These are phyloP conservation scores for Agrochola lota DNA, from an alignment of 2,888 invertebrate genomes.

Conservation along the genomic window DNA sequence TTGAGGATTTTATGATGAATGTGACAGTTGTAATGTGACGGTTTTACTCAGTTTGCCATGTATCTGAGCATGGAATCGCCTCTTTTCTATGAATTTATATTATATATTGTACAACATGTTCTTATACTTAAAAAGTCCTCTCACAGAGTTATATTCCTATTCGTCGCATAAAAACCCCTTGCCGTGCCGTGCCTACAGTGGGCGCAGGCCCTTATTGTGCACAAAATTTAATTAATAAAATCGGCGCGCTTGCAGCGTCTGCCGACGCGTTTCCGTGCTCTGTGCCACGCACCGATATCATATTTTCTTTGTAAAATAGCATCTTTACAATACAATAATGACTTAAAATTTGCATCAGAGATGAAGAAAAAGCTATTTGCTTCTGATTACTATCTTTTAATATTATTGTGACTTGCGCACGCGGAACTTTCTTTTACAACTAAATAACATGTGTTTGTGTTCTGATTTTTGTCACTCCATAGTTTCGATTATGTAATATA, in stretches of 20 bases:
- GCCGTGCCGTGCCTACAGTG: neutral
- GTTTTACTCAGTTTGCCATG: neutral
- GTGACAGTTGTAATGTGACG: neutral
- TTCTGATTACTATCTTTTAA: neutral
- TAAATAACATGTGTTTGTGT: neutral
- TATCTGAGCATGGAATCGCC: neutral
- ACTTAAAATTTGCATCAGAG: neutral
- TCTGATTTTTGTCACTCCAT: neutral
- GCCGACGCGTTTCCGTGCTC: neutral
- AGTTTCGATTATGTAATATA: neutral
- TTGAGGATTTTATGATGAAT: neutral
- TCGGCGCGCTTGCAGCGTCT: neutral
- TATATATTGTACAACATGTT: neutral
- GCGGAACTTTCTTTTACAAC: neutral
- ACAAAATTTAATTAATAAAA: neutral
- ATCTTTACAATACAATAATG: neutral
- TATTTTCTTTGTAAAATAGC: neutral
- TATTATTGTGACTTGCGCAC: neutral
- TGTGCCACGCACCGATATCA: neutral
- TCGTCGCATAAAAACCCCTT: neutral
- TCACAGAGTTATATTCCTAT: neutral
- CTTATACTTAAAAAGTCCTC: neutral
- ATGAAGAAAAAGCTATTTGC: neutral
- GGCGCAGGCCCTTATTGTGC: neutral
- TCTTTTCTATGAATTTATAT: neutral